Evolutionary conservation across 2,888 invertebrate species (phyloP).

Genomic region (Sinelater perroti): DNA sequence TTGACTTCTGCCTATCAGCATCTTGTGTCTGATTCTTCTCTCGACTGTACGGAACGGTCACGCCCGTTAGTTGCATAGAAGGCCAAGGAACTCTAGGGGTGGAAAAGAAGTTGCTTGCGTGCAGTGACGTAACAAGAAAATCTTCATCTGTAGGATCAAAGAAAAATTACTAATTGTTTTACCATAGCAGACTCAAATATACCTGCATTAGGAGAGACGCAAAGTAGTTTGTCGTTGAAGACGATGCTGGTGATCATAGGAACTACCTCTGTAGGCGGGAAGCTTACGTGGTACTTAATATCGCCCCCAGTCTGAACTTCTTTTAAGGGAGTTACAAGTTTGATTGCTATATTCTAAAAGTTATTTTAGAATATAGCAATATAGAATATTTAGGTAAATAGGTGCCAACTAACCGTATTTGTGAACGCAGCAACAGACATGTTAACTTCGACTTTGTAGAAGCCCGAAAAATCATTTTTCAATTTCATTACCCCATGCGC

Average conservation of each 20-base stretch:
- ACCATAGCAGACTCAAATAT: neutral
- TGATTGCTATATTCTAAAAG: slow-evolving; percentile 14
- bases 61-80: neutral
- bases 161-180: neutral
- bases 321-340: neutral
- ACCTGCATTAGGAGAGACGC: too few species aligned
- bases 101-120: neutral
- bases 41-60: too few species aligned
- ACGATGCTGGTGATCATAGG: slow-evolving; percentile 6
- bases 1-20: too few species aligned
- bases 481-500: slow-evolving; percentile 16
- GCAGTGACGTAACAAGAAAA: neutral
- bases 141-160: too few species aligned
- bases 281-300: slow-evolving; percentile 4
- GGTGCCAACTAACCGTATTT: slow-evolving; percentile 12
- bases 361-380: neutral
- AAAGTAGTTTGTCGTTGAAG: slow-evolving; percentile 5
- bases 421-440: slow-evolving; percentile 11
- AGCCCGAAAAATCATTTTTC: slow-evolving; percentile 13
- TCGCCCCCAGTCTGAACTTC: slow-evolving; percentile 9
- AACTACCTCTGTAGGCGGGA: slow-evolving; percentile 5
- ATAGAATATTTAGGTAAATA: neutral
- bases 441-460: slow-evolving; percentile 18
- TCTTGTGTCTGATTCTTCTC: too few species aligned
- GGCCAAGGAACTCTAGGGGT: neutral